Evolutionary conservation across 1,140 invertebrate genomes (phyloP), one percentile per base, ranked within the genome.

Genomic region (Telenomus remus): DNA sequence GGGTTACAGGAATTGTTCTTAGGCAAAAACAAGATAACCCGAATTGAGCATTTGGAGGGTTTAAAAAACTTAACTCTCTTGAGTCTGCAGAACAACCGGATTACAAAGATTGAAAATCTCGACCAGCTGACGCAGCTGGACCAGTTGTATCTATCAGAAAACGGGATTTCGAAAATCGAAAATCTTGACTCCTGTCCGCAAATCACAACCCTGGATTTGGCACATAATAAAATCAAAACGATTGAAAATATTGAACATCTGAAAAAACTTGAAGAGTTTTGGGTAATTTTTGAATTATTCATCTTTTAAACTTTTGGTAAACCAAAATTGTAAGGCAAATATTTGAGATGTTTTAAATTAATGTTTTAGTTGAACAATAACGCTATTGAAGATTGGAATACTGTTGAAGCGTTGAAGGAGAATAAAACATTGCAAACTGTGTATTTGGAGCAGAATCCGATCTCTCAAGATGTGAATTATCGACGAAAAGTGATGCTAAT

Each of bases 11-110:
- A 93, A 80, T 86, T 98, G 1, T 98, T 93, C 86, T 86, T 99
- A 48, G 97, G 98, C 0, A 99, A 99, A 86, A 99, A 99, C 86
- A 99, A 99, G 91, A 97, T 99, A 56, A 89, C 90, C 0, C 94
- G 95, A 88, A 93, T 99, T 44, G 89, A 97, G 83, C 96, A 97
- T 83, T 84, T 99, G 10, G 93, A 93, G 44, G 89, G 89, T n/a
- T 86, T 99, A 13, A 88, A 88, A 4, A 92, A 94, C 63, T 89
- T 99, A 19, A 91, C 92, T 70, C 91, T 96, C 63, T 86, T 99
- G 3, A 98, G 97, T 84, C 81, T 99, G 15, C 97, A 98, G 89
- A 94, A 92, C 74, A 99, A 99, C 89, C 92, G 97, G 11, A 89
- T 99, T 50, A 90, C 90, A 0, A 94, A 94, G 81, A 94, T 99